phyloP scores from a whole-genome alignment of 2,888 invertebrate genomes.

The Hydrotaea cyrtoneurina region DNA sequence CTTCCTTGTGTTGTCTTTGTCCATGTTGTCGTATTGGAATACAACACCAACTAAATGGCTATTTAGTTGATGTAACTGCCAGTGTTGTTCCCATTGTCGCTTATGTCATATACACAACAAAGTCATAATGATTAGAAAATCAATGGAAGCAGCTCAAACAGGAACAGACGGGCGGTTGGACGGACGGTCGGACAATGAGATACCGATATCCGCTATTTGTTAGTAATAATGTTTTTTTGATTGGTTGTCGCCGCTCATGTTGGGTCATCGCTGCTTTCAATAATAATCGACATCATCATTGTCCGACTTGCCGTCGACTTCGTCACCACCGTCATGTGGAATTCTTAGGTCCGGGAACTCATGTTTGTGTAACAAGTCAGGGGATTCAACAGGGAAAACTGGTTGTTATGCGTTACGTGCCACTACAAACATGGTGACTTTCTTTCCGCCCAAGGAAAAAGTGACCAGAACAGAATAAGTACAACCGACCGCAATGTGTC shows the following conservation, averaged over 20 bases:
- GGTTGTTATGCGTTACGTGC: constrained; percentile 64
- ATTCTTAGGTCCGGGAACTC: neutral
- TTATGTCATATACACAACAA: constrained; percentile 17
- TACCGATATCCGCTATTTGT: constrained; percentile 49
- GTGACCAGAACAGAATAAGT: neutral
- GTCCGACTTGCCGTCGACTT: neutral
- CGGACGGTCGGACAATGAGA: constrained; percentile 1
- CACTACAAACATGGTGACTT: constrained; percentile 38
- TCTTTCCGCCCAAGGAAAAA: constrained; percentile 1
- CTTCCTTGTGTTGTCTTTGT: constrained; percentile 20
- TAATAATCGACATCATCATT: neutral
- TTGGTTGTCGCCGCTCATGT: constrained; percentile 19
- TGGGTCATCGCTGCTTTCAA: neutral
- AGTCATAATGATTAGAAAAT: constrained; percentile 41
- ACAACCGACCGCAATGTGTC: constrained; percentile 22
- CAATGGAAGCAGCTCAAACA: neutral
- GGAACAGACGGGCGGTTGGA: neutral
- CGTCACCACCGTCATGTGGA: neutral
- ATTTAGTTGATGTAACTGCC: constrained; percentile 28
- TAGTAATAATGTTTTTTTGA: constrained; percentile 43
- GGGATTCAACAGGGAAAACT: constrained; percentile 52
- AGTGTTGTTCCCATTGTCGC: constrained; percentile 16
- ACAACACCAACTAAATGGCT: constrained; percentile 30
- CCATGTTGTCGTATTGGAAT: constrained; percentile 21
- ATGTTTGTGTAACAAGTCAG: constrained; percentile 40